Evolutionary conservation across 2,113 vertebrate genomes (phyloP).

Genomic region (Engystomops pustulosus): DNA sequence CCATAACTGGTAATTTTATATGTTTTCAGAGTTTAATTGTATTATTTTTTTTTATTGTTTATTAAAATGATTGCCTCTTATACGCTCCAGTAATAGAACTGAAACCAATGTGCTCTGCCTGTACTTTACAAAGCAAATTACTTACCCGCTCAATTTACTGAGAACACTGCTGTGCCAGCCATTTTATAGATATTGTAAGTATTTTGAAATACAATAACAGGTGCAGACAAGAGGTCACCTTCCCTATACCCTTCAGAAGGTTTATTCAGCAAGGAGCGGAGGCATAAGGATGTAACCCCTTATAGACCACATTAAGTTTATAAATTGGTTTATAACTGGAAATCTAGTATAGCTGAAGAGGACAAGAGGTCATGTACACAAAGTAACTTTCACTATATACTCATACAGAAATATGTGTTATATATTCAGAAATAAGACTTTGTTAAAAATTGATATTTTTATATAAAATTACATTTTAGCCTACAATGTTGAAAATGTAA

Average conservation of each 20-base stretch:
- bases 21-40: background rate
- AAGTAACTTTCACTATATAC: too few species aligned
- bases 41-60: background rate
- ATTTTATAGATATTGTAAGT: conserved; percentile 2
- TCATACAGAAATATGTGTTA: too few species aligned
- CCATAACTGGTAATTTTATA: background rate
- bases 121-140: background rate
- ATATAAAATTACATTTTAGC: too few species aligned
- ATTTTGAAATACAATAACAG: conserved; percentile 32
- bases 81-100: background rate
- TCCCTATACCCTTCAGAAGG: conserved; percentile 15
- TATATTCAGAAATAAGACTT: too few species aligned
- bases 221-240: conserved; percentile 29
- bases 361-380: too few species aligned
- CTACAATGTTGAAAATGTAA: too few species aligned
- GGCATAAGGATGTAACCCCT: background rate
- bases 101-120: background rate
- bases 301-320: background rate
- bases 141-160: background rate
- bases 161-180: conserved; percentile 29
- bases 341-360: too few species aligned
- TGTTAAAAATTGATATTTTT: too few species aligned
- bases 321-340: too few species aligned
- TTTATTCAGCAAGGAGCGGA: background rate
- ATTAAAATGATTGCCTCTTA: background rate